Evolutionary conservation across 2,888 invertebrate genomes (phyloP), one percentile per base, ranked within the genome.

Genomic region (Crossocerus cetratus): DNA sequence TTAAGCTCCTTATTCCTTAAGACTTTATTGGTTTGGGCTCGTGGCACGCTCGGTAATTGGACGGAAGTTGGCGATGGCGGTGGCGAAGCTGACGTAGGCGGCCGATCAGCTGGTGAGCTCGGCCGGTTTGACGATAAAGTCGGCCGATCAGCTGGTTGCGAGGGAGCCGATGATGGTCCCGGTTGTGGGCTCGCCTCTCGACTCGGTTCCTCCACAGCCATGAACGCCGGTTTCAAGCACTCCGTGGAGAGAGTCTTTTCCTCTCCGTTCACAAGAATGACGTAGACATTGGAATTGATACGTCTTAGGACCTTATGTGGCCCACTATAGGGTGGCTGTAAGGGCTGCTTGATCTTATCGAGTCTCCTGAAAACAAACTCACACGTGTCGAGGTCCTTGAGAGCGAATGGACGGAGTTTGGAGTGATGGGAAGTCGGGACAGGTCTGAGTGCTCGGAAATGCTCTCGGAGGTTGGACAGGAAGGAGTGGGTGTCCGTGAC

Each of bases 381-480:
- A 3, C 42, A 2, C 1, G 64, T 58, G 1, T 21, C 16, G 0
- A 65, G n/a, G 3, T 77, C 65, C 13, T 74, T 69, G 20, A 55
- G 64, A 0, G 23, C 21, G 44, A 77, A 79, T 2, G 62, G 32
- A 8, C 55, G 56, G 2, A 16, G 14, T 21, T 23, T 32, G 1
- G n/a, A 42, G 60, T 81, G 77, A 8, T 76, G 71, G 4, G 70
- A 20, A 20, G 66, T 23, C 0, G 69, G 69, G 0, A 20, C 42
- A 21, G 77, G 58, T 43, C 60, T 61, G 1, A 78, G 11, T 0
- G 60, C 8, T 23, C 63, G 23, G 62, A 77, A 69, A 13, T 63
- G 64, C 8, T 56, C 53, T 2, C 68, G 63, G 3, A 79, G 62
- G n/a, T 45, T 45, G 14, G 67, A 18, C 1, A 70, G 42, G 63